Evolutionary conservation across 2,888 invertebrate species (phyloP).

Genomic region (Trissolcus japonicus): DNA sequence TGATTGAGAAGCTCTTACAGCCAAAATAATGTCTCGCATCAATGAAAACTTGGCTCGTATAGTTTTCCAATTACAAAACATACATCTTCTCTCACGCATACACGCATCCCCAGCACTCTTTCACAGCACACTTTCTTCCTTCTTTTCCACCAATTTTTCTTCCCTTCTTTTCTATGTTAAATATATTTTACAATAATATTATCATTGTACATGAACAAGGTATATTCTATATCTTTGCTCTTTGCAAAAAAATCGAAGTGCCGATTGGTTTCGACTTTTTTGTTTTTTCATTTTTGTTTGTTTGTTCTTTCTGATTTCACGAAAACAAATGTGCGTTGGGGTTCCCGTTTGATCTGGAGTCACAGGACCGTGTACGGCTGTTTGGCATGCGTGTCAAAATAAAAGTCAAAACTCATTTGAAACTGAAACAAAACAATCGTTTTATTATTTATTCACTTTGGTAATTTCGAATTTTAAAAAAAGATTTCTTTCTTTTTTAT

Average conservation of each 20-base stretch:
- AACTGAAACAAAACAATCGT: conserved; percentile 5
- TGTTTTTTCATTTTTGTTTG: no score
- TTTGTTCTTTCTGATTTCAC: background rate
- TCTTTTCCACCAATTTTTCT: conserved; percentile 12
- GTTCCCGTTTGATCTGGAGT: conserved; percentile 17
- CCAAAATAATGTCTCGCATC: conserved; percentile 63
- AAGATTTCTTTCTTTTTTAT: conserved; percentile 3
- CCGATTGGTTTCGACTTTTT: background rate
- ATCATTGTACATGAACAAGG: conserved; percentile 75
- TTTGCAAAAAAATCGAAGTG: background rate
- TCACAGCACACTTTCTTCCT: conserved; percentile 16
- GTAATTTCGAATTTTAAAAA: conserved; percentile 8
- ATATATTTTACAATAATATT: conserved; percentile 76
- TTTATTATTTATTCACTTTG: conserved; percentile 26
- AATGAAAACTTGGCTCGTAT: conserved; percentile 63
- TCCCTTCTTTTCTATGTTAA: conserved; percentile 11
- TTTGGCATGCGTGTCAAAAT: conserved; percentile 2
- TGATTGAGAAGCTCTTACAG: conserved; percentile 60
- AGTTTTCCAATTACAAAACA: conserved; percentile 69
- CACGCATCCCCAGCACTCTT: conserved; percentile 40
- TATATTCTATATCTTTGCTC: conserved; percentile 71
- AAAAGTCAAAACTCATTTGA: conserved; percentile 12
- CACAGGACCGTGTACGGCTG: background rate
- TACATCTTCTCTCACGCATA: conserved; percentile 60
- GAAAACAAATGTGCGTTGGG: conserved; percentile 28